Evolutionary conservation across 2,797 vertebrate genomes (phyloP), one percentile per base, ranked within the genome.

Genomic region (Austrolebias charrua): DNA sequence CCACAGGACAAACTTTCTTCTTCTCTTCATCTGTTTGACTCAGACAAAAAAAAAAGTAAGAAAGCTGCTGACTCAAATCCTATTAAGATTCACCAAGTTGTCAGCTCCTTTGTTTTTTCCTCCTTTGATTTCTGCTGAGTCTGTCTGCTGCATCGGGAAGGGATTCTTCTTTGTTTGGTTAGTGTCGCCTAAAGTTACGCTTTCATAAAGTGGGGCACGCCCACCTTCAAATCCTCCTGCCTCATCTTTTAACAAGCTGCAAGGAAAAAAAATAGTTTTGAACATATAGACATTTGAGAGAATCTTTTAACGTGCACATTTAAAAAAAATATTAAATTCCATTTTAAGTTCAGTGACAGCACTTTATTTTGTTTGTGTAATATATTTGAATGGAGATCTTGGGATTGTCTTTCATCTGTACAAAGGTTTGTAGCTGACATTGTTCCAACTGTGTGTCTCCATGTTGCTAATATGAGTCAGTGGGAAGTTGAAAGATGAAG

Each of bases 401-500:
- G 58, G 24, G 46, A 70, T 66, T 42, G 5, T 38, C 43, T 71
- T 51, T 38, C 16, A 57, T 68, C 52, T 0, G 10, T 72, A 45
- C 49, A 80, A 45, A 44, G 28, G 29, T 60, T 47, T 5, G 28
- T 54, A 45, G 69, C 33, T 16, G 33, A 61, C 57, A n/a, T 24
- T 43, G 51, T 14, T 20, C 38, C 69, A 58, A 33, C 29, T 35
- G 59, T 49, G 45, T 52, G 63, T 55, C 43, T 58, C 51, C 57
- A 18, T 52, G 63, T 40, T 66, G 60, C 63, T 78, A 80, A 79
- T 79, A 80, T 71, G 68, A 81, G 74, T 78, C 70, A 48, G 71
- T 75, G 60, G 79, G 69, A 68, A 71, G 62, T 64, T 55, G 70
- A 70, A 45, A 80, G 79, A 86, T 85, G 81, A 88, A 86, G 85